Conservation (phyloP, 2,888 invertebrate genomes). For the Cheilosia soror region DNA sequence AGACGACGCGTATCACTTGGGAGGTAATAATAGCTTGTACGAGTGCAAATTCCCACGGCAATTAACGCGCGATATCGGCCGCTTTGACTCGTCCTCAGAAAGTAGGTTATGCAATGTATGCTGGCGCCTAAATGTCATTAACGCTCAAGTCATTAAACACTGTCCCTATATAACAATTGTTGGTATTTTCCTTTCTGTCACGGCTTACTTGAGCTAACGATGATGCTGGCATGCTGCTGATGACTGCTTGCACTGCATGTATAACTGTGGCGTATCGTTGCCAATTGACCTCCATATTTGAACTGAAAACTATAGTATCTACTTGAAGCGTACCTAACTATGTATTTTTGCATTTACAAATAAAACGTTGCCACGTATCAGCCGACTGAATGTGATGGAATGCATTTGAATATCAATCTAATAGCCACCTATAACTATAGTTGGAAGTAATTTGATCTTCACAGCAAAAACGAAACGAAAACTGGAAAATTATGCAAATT, state of each 20-base stretch:
- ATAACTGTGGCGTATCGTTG: constrained; percentile 58
- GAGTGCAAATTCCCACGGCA: constrained; percentile 58
- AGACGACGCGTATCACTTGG: neutral
- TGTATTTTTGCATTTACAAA: constrained; percentile 1
- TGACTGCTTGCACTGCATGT: constrained; percentile 30
- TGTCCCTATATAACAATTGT: constrained; percentile 45
- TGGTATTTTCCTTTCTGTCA: constrained; percentile 22
- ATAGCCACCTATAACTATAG: neutral
- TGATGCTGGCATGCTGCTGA: constrained; percentile 34
- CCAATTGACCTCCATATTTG: constrained; percentile 72
- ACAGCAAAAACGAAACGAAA: neutral
- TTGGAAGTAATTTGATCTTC: constrained; percentile 47
- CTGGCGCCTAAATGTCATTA: constrained; percentile 55
- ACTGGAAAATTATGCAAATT: constrained; percentile 57
- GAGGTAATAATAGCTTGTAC: neutral
- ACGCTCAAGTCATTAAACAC: constrained; percentile 31
- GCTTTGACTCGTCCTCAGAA: constrained; percentile 16
- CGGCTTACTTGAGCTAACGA: constrained; percentile 35
- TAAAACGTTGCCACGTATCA: constrained; percentile 28
- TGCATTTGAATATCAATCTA: constrained; percentile 44
- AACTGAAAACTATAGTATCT: constrained; percentile 42
- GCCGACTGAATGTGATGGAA: constrained; percentile 44
- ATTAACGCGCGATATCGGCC: constrained; percentile 52
- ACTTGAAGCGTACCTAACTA: neutral
- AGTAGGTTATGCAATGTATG: constrained; percentile 58